phyloP scores from a whole-genome alignment of 2,113 vertebrate species.

The Gymnorhina tibicen region DNA sequence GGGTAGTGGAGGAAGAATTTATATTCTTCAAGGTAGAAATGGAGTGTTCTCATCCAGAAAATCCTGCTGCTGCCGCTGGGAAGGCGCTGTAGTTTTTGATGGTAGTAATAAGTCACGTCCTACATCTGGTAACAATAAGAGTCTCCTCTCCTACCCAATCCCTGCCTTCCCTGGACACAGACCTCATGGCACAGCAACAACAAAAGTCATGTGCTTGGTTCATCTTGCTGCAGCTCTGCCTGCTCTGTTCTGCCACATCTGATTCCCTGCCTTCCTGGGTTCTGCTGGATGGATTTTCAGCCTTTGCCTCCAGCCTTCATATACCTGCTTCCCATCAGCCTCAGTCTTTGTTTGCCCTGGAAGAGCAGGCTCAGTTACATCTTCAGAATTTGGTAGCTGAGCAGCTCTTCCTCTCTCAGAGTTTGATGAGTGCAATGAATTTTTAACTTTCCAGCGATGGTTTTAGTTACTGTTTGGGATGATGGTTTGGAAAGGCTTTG shows the following conservation, averaged over 20 bases:
- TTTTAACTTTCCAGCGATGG: not conserved
- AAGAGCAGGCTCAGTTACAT: not conserved
- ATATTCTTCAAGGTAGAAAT: not conserved
- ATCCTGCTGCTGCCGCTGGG: not conserved
- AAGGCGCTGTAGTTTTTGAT: not conserved
- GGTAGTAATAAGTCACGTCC: not conserved
- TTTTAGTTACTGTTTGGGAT: not conserved
- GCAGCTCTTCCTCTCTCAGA: not conserved
- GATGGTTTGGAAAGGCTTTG: not conserved
- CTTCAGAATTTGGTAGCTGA: not conserved
- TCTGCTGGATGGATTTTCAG: not conserved
- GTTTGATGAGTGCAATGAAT: not conserved
- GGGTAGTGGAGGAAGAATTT: not conserved
- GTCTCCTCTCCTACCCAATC: not conserved
- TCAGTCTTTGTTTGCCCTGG: not conserved
- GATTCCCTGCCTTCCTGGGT: not conserved
- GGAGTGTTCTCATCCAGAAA: not conserved
- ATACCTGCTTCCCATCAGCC: not conserved
- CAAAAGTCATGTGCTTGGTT: not conserved
- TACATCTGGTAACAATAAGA: rapidly evolving
- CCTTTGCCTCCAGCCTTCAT: not conserved
- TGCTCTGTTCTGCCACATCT: not conserved
- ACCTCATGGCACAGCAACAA: not conserved
- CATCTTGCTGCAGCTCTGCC: not conserved
- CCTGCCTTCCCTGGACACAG: not conserved